Conservation (phyloP, 2,113 vertebrate genomes). For the Anseranas semipalmata region DNA sequence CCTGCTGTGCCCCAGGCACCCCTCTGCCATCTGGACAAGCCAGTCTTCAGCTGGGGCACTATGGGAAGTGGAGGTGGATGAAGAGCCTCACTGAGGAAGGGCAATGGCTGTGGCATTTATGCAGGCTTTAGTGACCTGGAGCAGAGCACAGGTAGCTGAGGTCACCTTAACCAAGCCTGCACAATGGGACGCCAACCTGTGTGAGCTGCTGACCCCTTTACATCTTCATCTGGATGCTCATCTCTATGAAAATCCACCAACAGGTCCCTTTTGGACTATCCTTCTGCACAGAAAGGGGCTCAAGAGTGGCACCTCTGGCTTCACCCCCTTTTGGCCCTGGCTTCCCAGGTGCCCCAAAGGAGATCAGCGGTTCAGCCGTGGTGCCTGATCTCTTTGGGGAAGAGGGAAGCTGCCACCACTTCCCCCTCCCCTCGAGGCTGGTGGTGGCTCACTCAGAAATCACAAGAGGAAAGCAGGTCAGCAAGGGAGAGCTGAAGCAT, state of each 20-base stretch:
- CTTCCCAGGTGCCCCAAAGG: background rate
- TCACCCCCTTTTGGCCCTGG: background rate
- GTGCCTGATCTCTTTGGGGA: too few relatives aligned
- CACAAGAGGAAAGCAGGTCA: background rate
- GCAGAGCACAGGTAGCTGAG: background rate
- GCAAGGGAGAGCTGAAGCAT: background rate
- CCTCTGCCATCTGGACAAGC: background rate
- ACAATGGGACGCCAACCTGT: background rate
- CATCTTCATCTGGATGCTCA: background rate
- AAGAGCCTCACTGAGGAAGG: background rate
- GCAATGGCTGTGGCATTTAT: background rate
- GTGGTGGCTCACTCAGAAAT: background rate
- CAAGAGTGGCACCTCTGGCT: background rate
- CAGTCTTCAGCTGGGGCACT: background rate
- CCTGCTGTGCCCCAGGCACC: background rate
- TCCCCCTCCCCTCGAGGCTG: background rate
- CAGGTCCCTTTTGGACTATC: background rate
- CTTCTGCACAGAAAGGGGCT: background rate
- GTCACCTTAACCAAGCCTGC: background rate
- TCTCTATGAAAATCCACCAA: background rate
- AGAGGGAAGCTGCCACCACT: background rate
- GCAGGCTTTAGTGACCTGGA: background rate
- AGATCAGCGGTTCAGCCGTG: background rate
- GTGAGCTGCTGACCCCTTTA: background rate
- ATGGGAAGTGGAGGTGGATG: background rate